A percentile compares a stretch with the other conserved stretches of the same genome.
These are phyloP conservation scores for Delia radicum DNA, from an alignment of 1,140 invertebrate genomes.

Conservation along the genomic window DNA sequence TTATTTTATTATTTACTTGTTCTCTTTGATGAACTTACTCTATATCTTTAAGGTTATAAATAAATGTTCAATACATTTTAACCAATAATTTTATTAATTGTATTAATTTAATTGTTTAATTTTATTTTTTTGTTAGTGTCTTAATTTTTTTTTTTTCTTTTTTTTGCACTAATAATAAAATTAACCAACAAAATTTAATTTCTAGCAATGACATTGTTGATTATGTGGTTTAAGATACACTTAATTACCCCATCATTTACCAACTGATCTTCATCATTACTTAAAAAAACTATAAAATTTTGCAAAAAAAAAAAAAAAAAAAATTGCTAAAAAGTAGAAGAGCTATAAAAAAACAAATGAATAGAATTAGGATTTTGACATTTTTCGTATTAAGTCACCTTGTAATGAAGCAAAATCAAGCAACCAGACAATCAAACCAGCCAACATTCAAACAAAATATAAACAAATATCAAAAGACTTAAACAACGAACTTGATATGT, in stretches of 20 bases:
- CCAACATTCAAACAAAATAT: neutral
- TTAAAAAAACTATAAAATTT: neutral
- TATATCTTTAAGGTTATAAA: too few species aligned
- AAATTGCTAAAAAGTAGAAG: neutral
- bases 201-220: neutral
- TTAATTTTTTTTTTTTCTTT: neutral
- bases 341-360: neutral
- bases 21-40: too few species aligned
- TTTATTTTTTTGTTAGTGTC: too few species aligned
- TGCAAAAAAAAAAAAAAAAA: neutral
- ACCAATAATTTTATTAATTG: too few species aligned
- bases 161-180: neutral
- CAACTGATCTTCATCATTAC: neutral
- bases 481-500: conserved; percentile 4
- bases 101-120: neutral
- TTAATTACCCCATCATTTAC: neutral
- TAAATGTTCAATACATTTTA: too few species aligned
- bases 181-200: neutral
- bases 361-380: neutral
- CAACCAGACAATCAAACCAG: neutral
- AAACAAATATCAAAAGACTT: neutral
- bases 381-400: neutral
- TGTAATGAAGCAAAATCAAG: neutral
- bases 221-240: neutral
- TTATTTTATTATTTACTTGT: too few species aligned